Percentiles rank a stretch among this genome's conserved stretches.
These are phyloP conservation scores for Gopherus evgoodei DNA, from an alignment of 2,113 vertebrate genomes.

Conservation along the genomic window DNA sequence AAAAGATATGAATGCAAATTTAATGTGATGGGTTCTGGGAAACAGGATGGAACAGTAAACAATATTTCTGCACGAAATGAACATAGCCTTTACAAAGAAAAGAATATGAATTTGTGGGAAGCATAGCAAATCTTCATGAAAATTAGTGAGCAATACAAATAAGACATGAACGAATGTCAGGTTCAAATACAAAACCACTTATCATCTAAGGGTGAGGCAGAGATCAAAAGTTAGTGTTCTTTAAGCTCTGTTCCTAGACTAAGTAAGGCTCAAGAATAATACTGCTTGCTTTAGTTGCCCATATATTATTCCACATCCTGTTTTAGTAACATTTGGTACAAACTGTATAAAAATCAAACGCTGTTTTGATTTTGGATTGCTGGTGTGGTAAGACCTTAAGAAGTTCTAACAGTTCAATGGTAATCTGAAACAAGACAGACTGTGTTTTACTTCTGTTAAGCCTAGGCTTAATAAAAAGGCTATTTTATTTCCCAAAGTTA, in stretches of 20 bases:
- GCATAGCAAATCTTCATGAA: background rate
- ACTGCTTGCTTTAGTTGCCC: slow-evolving; percentile 42
- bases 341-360: slow-evolving; percentile 68
- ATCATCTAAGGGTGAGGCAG: slow-evolving; percentile 48
- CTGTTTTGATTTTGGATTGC: slow-evolving; percentile 56
- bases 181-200: slow-evolving; percentile 54
- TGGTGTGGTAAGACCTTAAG: slow-evolving; percentile 69
- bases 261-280: slow-evolving; percentile 64
- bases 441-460: background rate
- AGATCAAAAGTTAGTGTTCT: slow-evolving; percentile 50
- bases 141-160: slow-evolving; percentile 30
- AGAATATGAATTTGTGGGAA: background rate
- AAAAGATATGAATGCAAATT: background rate
- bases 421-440: slow-evolving; percentile 27
- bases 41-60: slow-evolving; percentile 24
- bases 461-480: background rate
- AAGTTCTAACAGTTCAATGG: slow-evolving; percentile 24
- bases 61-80: slow-evolving; percentile 33
- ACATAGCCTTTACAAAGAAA: background rate
- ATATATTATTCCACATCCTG: slow-evolving; percentile 47
- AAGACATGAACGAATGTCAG: slow-evolving; percentile 29
- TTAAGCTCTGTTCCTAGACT: slow-evolving; percentile 52
- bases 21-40: background rate
- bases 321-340: slow-evolving; percentile 59
- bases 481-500: background rate